A percentile compares a stretch with the other conserved stretches of the same genome.
phyloP scores from a whole-genome alignment of 64 coral and sea anemone species.

The Pocillopora verrucosa region DNA sequence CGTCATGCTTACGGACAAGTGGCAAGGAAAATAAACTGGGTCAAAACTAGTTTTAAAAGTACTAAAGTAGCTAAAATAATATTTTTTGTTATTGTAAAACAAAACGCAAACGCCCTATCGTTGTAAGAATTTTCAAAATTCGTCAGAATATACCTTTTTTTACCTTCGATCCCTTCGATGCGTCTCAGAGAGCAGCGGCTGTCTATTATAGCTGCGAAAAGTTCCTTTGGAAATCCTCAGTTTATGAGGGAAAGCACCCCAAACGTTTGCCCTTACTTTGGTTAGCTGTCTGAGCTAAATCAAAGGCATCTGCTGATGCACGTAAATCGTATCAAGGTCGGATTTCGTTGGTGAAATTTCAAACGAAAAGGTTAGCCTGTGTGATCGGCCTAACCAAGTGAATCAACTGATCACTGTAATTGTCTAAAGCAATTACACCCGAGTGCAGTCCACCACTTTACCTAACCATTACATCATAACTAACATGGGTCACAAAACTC shows the following conservation, averaged over 20 bases:
- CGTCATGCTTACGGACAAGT: constrained; percentile 13
- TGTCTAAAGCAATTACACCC: not conserved
- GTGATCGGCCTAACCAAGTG: constrained; percentile 45
- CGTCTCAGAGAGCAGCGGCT: constrained; percentile 18
- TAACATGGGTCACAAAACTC: constrained; percentile 45
- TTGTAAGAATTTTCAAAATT: not conserved
- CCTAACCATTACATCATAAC: constrained; percentile 58
- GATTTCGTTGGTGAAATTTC: not conserved
- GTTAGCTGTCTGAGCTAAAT: not conserved
- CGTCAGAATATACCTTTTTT: constrained; percentile 10
- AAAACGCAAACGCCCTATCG: not conserved
- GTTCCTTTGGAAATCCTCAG: not conserved
- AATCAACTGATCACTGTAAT: constrained; percentile 35
- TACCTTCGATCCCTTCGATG: not conserved
- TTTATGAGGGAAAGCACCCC: not conserved
- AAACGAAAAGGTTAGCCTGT: constrained; percentile 10
- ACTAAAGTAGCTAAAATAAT: not conserved
- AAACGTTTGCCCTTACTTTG: no score
- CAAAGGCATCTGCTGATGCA: not conserved
- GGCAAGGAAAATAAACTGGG: not conserved
- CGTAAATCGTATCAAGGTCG: not conserved
- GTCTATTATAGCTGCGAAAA: not conserved
- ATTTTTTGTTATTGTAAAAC: not conserved
- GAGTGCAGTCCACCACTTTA: constrained; percentile 6
- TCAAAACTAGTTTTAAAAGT: not conserved